Evolutionary conservation across 2,797 vertebrate species (phyloP).

Genomic region (Phoxinus dragarum): DNA sequence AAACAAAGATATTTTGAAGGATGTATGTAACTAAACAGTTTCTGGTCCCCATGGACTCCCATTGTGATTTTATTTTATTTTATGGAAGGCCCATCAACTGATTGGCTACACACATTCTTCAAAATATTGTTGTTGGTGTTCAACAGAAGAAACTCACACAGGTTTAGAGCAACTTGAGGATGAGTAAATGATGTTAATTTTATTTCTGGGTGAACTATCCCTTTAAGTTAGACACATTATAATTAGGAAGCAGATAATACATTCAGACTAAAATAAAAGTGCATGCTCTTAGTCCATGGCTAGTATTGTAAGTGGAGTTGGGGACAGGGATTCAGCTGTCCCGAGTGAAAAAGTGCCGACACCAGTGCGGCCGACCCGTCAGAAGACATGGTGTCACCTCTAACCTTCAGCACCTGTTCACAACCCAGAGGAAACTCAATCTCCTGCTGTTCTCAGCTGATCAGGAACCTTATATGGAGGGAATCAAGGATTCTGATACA

Average conservation of each 20-base stretch:
- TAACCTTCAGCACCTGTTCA: slow-evolving; percentile 54
- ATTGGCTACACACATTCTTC: background rate
- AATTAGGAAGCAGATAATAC: background rate
- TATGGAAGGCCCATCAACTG: too few species aligned
- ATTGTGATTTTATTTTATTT: too few species aligned
- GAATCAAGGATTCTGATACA: background rate
- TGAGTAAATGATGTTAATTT: background rate
- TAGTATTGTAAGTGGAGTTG: slow-evolving; percentile 17
- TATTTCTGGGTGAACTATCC: background rate
- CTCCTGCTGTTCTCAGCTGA: background rate
- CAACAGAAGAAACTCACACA: background rate
- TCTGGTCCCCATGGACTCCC: background rate
- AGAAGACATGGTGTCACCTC: slow-evolving; percentile 51
- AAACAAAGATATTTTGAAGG: too few species aligned
- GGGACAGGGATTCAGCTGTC: slow-evolving; percentile 68
- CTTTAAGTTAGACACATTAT: background rate
- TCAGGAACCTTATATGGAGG: background rate
- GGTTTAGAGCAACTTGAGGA: too few species aligned
- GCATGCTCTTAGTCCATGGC: background rate
- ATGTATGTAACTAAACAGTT: background rate
- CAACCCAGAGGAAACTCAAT: slow-evolving; percentile 33
- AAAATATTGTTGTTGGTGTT: background rate
- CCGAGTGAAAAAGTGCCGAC: slow-evolving; percentile 58
- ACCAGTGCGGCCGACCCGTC: slow-evolving; percentile 48
- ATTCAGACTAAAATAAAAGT: background rate